Evolutionary conservation across 37 sponge, comb jelly and placozoan species (phyloP).

Genomic region (Cliona cf. orientalis): DNA sequence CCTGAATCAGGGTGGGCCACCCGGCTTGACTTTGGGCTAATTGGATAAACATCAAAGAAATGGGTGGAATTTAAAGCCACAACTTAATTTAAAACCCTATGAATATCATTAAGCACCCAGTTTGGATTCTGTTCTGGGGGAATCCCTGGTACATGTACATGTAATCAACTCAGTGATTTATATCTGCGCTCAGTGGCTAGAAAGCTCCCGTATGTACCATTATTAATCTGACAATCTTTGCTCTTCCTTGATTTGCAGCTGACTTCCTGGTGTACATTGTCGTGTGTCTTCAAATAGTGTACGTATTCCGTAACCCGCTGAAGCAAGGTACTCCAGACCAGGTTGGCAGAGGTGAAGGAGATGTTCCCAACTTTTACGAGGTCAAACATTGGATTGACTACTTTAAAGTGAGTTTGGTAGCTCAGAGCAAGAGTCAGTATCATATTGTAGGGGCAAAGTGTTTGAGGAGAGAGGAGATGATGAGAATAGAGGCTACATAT

Average conservation of each 20-base stretch:
- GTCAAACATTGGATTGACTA: constrained; percentile 18
- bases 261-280: constrained; percentile 61
- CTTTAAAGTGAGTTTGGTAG: constrained; percentile 34
- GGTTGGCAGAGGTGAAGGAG: neutral
- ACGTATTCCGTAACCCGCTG: constrained; percentile 38
- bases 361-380: constrained; percentile 6
- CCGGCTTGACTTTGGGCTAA: too few relatives aligned
- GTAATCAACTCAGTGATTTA: too few relatives aligned
- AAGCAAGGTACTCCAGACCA: constrained; percentile 6
- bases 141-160: too few relatives aligned
- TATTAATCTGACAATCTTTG: neutral
- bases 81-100: too few relatives aligned
- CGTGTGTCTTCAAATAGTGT: constrained; percentile 43
- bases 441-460: neutral
- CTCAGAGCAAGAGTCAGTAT: neutral
- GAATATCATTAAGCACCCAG: too few relatives aligned
- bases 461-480: neutral
- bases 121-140: too few relatives aligned
- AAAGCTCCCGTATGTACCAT: too few relatives aligned
- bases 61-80: too few relatives aligned
- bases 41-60: too few relatives aligned
- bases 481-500: too few relatives aligned
- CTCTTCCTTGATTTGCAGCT: constrained; percentile 21
- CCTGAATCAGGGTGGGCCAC: too few relatives aligned
- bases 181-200: too few relatives aligned